These are phyloP conservation scores for Oscheius sp. DNA, from an alignment of 1,140 invertebrate genomes.

Conservation along the genomic window DNA sequence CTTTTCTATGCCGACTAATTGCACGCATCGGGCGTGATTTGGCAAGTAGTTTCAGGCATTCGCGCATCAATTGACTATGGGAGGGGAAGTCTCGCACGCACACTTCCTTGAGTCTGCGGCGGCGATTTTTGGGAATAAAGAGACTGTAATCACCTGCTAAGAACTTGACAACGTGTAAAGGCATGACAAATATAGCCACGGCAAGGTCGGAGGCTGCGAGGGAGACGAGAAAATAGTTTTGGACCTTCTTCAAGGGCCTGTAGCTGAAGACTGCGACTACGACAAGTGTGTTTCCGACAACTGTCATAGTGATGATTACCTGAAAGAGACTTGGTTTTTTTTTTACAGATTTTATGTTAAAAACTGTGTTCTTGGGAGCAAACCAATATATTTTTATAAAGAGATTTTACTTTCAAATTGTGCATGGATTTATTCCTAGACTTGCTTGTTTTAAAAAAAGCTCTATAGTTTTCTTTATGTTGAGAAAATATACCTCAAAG, in stretches of 20 bases:
- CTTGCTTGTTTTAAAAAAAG: not conserved
- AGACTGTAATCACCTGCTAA: conserved; percentile 67
- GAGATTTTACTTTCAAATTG: not conserved
- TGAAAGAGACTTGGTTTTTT: conserved; percentile 22
- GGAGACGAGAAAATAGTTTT: conserved; percentile 96
- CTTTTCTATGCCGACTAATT: conserved; percentile 9
- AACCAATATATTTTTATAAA: not conserved
- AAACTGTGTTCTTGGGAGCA: conserved; percentile 7
- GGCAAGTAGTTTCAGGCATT: not conserved
- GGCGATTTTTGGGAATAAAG: not conserved
- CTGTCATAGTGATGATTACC: conserved; percentile 67
- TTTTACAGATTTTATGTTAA: conserved; percentile 17
- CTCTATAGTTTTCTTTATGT: not conserved
- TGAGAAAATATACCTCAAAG: not conserved
- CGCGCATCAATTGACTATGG: not conserved
- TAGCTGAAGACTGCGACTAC: conserved; percentile 93
- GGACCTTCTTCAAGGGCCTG: conserved; percentile 88
- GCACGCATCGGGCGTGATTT: conserved; percentile 8
- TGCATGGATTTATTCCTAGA: conserved; percentile 8
- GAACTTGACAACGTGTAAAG: conserved; percentile 88
- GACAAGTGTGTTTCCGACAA: conserved; percentile 91
- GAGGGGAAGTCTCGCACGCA: too few relatives aligned
- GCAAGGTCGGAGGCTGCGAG: conserved; percentile 95
- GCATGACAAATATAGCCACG: conserved; percentile 90
- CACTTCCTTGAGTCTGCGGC: too few relatives aligned